phyloP scores from a whole-genome alignment of 23 tunicate genomes.

The Trididemnum nubilum region DNA sequence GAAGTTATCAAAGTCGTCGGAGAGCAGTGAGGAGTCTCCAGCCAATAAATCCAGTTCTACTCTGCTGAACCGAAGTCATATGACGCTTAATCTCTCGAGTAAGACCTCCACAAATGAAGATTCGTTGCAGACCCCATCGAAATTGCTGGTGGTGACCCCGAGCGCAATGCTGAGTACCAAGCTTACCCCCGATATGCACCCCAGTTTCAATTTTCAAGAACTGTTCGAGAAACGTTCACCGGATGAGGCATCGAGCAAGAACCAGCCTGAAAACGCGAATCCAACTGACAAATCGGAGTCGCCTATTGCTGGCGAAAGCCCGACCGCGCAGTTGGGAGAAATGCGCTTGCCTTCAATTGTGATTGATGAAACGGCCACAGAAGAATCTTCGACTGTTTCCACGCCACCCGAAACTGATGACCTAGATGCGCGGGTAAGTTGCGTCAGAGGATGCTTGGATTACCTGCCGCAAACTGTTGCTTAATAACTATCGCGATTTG shows the following conservation, averaged over 20 bases:
- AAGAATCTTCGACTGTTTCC: too few species aligned
- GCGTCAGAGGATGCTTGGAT: too few species aligned
- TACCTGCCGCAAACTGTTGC: too few species aligned
- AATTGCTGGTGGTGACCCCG: conserved; percentile 73
- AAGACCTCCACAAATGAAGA: conserved; percentile 37
- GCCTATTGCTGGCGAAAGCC: neutral
- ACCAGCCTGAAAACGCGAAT: conserved; percentile 1
- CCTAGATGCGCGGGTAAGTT: too few species aligned
- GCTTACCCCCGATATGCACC: conserved; percentile 50
- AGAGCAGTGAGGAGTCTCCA: conserved; percentile 23
- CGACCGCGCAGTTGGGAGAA: too few species aligned
- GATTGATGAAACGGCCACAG: too few species aligned
- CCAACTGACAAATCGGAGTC: neutral
- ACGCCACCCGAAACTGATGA: too few species aligned
- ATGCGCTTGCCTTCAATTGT: too few species aligned
- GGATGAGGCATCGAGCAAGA: neutral
- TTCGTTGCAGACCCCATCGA: conserved; percentile 79
- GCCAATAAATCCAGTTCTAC: neutral
- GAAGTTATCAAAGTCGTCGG: conserved; percentile 27
- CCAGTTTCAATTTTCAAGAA: conserved; percentile 59
- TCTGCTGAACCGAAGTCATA: conserved; percentile 36
- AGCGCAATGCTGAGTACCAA: neutral
- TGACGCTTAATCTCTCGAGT: conserved; percentile 31
- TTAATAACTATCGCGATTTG: too few species aligned
- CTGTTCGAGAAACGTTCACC: neutral